phyloP scores from a whole-genome alignment of 2,797 vertebrate species.

The Trematomus bernacchii region DNA sequence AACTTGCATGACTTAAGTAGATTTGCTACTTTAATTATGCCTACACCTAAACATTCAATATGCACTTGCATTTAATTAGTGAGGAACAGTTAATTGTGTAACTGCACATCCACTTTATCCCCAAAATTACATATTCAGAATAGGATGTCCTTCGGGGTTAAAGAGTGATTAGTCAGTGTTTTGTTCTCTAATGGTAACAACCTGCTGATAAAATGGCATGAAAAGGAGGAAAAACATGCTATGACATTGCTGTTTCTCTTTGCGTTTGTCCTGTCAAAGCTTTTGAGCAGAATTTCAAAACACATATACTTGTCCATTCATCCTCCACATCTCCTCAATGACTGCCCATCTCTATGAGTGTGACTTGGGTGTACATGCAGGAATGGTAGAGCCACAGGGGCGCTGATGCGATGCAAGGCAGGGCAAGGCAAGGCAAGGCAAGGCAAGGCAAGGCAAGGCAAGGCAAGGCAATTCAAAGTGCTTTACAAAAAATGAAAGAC shows the following conservation, averaged over 20 bases:
- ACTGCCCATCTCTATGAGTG: not conserved
- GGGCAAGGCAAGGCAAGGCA: too few species aligned
- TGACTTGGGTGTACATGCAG: not conserved
- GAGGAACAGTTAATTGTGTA: conserved; percentile 64
- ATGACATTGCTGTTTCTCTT: not conserved
- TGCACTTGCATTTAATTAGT: conserved; percentile 73
- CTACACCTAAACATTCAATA: conserved; percentile 71
- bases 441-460: too few species aligned
- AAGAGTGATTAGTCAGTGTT: conserved; percentile 36
- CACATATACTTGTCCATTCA: not conserved
- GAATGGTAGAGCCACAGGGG: not conserved
- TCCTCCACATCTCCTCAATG: not conserved
- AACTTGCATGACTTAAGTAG: conserved; percentile 77
- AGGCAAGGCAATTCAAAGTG: too few species aligned
- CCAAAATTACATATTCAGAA: conserved; percentile 64
- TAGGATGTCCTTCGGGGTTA: conserved; percentile 39
- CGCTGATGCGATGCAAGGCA: not conserved
- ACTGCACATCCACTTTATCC: conserved; percentile 53
- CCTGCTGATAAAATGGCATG: conserved; percentile 33
- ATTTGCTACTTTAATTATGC: conserved; percentile 78
- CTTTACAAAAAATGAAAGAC: too few species aligned
- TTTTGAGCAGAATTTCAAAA: conserved; percentile 13
- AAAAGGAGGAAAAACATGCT: conserved; percentile 9
- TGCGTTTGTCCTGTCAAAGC: not conserved
- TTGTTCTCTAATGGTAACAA: conserved; percentile 39